Conservation (phyloP, 2,113 vertebrate genomes). For the Semicossyphus pulcher region DNA sequence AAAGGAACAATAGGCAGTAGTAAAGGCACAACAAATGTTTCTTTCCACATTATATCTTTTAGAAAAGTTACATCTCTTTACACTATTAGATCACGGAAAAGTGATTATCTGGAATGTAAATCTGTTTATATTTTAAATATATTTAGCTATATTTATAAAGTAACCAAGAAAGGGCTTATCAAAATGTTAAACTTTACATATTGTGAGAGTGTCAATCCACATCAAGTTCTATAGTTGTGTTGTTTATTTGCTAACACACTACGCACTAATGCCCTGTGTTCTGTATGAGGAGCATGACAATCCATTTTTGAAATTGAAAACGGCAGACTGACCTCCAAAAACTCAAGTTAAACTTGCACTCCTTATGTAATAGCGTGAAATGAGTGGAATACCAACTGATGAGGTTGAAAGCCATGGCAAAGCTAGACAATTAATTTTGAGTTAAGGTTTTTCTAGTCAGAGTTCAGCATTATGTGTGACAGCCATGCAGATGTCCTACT, state of each 20-base stretch:
- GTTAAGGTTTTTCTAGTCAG: conserved; percentile 10
- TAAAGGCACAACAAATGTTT: conserved; percentile 32
- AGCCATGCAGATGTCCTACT: conserved; percentile 22
- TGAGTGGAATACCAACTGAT: neutral
- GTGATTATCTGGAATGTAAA: neutral
- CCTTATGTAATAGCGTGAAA: neutral
- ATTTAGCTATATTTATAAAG: conserved; percentile 1
- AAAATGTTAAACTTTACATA: neutral
- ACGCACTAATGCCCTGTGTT: conserved; percentile 5
- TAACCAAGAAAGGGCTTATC: neutral
- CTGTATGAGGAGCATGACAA: neutral
- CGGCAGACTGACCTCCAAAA: neutral
- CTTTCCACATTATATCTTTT: neutral
- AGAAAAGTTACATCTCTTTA: conserved; percentile 7
- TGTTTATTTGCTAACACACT: conserved; percentile 5
- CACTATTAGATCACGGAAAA: neutral
- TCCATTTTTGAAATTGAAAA: neutral
- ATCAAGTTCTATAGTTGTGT: neutral
- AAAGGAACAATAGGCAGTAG: conserved; percentile 25
- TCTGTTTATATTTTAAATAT: conserved; percentile 22
- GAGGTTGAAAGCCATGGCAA: conserved; percentile 1
- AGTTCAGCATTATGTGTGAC: neutral
- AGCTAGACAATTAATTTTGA: too few relatives aligned
- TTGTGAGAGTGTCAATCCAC: conserved; percentile 20
- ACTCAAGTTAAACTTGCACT: too few relatives aligned